phyloP scores from a whole-genome alignment of 2,888 invertebrate species.

The Aproaerema taeniolella region DNA sequence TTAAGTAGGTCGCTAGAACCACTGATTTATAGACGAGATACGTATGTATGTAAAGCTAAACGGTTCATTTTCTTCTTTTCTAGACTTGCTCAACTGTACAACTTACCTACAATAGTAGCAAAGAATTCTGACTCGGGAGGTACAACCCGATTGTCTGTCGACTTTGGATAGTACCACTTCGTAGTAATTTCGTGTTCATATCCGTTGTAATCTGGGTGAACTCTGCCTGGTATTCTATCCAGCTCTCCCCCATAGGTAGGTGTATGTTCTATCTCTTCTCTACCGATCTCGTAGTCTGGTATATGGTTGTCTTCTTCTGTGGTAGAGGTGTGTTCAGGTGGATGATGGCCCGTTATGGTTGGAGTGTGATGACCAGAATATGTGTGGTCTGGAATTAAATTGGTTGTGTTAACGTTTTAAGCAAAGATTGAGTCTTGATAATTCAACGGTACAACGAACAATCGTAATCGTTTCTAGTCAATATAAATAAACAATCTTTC shows the following conservation, averaged over 20 bases:
- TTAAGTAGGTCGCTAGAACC: no score
- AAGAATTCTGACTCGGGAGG: slow-evolving; percentile 70
- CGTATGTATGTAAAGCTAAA: no score
- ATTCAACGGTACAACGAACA: no score
- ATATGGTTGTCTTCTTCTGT: slow-evolving; percentile 71
- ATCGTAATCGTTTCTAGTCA: no score
- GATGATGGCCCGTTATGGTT: slow-evolving; percentile 43
- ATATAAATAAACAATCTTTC: no score
- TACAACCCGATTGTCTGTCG: slow-evolving; percentile 64
- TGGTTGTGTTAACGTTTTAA: no score
- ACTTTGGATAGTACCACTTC: slow-evolving; percentile 67
- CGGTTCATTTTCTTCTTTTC: no score
- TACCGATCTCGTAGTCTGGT: slow-evolving; percentile 55
- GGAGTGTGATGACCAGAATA: slow-evolving; percentile 56
- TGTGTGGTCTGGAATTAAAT: slow-evolving; percentile 47
- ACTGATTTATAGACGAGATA: no score
- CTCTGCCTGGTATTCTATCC: slow-evolving; percentile 41
- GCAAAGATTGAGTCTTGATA: no score
- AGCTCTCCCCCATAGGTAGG: slow-evolving; percentile 51
- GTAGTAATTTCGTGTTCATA: slow-evolving; percentile 62
- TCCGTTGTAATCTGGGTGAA: slow-evolving; percentile 60
- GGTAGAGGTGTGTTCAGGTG: slow-evolving; percentile 52
- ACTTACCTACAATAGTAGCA: slow-evolving; percentile 68
- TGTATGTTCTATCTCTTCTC: slow-evolving; percentile 50
- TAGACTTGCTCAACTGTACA: no score